phyloP scores from a whole-genome alignment of 2,888 invertebrate species.

The Dichetophora obliterata region DNA sequence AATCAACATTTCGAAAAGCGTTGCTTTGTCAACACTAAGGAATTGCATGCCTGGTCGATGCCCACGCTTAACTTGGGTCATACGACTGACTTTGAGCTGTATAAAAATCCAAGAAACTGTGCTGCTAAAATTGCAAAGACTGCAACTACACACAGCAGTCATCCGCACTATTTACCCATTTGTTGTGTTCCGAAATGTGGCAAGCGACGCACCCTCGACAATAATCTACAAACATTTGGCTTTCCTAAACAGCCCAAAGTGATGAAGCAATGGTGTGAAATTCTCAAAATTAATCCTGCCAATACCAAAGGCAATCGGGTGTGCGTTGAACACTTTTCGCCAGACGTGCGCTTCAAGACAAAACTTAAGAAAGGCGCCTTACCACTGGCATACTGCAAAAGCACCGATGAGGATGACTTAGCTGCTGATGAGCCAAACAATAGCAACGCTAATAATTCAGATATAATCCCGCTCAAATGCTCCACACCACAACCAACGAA shows the following conservation, averaged over 20 bases:
- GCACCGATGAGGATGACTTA: neutral
- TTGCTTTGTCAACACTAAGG: constrained; percentile 60
- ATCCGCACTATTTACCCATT: constrained; percentile 51
- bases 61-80: constrained; percentile 60
- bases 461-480: neutral
- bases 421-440: neutral
- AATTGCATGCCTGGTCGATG: constrained; percentile 59
- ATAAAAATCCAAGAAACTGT: constrained; percentile 11
- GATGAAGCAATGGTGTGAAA: constrained; percentile 57
- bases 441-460: neutral
- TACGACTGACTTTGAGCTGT: constrained; percentile 16
- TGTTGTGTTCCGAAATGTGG: constrained; percentile 60
- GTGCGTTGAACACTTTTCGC: constrained; percentile 60
- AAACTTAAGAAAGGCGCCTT: constrained; percentile 58
- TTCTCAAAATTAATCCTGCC: constrained; percentile 54
- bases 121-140: neutral
- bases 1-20: constrained; percentile 61
- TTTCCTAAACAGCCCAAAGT: constrained; percentile 54
- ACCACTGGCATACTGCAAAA: constrained; percentile 49
- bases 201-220: constrained; percentile 54
- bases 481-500: neutral
- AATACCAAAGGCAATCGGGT: constrained; percentile 57
- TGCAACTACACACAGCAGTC: neutral
- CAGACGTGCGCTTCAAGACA: constrained; percentile 56
- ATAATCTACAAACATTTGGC: constrained; percentile 59